Conservation (phyloP, 2,888 invertebrate genomes). For the Eremobia ochroleuca region DNA sequence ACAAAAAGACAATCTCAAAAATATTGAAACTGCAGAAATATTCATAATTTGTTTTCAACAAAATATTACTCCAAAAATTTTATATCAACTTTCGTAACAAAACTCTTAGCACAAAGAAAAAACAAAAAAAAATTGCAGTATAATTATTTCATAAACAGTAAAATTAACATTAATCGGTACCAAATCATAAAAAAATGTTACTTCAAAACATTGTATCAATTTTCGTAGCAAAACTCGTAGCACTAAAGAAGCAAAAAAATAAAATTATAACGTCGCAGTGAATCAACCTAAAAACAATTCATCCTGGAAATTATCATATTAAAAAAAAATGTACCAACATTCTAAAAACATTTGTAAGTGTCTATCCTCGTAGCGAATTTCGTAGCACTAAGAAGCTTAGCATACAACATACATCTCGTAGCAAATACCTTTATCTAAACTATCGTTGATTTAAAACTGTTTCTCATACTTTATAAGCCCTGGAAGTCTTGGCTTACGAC, state of each 20-base stretch:
- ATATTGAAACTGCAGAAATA: not conserved
- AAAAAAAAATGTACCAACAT: not conserved
- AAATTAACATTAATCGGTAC: too few relatives aligned
- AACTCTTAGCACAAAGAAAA: not conserved
- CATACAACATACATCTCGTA: not conserved
- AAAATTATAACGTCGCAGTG: not conserved
- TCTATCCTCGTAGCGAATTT: not conserved
- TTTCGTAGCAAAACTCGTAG: too few relatives aligned
- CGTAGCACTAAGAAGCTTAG: not conserved
- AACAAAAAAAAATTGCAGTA: not conserved
- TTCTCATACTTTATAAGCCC: slow-evolving; percentile 17
- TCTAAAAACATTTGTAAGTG: not conserved
- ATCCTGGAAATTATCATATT: not conserved
- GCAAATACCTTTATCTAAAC: not conserved
- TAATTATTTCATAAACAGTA: too few relatives aligned
- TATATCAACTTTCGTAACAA: not conserved
- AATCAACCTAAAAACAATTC: not conserved
- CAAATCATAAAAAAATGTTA: too few relatives aligned
- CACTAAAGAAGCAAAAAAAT: not conserved
- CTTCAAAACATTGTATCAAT: too few relatives aligned
- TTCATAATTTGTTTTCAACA: not conserved
- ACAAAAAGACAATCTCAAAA: too few relatives aligned
- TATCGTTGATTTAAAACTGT: slow-evolving; percentile 20
- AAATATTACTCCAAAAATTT: not conserved
- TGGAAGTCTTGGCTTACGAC: slow-evolving; percentile 22